Conservation (phyloP, 2,113 vertebrate species). For the Cynoglossus semilaevis region DNA sequence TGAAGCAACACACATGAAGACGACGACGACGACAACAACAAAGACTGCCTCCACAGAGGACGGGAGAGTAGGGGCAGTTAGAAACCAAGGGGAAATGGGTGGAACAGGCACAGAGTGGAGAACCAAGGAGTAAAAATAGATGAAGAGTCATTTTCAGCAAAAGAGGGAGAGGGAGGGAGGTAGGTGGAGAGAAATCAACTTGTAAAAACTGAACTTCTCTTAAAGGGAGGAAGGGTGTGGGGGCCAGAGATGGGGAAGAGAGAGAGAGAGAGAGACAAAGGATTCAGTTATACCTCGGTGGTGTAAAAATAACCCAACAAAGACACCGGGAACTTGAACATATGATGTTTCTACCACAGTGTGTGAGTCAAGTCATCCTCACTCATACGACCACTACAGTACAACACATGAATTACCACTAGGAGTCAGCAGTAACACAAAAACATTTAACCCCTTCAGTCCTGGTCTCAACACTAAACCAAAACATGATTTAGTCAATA, state of each 20-base stretch:
- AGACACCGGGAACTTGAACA: background rate
- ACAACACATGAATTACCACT: too few species aligned
- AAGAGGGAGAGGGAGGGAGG: slow-evolving; percentile 51
- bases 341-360: slow-evolving; percentile 14
- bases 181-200: slow-evolving; percentile 62
- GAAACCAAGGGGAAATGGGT: slow-evolving; percentile 66
- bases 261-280: slow-evolving; percentile 21
- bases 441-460: slow-evolving; percentile 58
- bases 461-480: slow-evolving; percentile 12
- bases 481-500: background rate
- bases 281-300: slow-evolving; percentile 4
- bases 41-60: too few species aligned
- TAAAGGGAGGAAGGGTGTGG: slow-evolving; percentile 52
- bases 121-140: slow-evolving; percentile 77
- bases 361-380: slow-evolving; percentile 18
- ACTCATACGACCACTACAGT: too few species aligned
- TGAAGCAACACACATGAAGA: slow-evolving; percentile 6
- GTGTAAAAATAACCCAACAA: slow-evolving; percentile 7
- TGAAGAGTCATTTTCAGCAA: slow-evolving; percentile 73
- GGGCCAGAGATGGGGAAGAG: slow-evolving; percentile 35
- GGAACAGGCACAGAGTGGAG: slow-evolving; percentile 68
- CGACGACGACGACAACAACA: too few species aligned
- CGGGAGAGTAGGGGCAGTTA: slow-evolving; percentile 46
- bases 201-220: slow-evolving; percentile 71
- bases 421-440: slow-evolving; percentile 64